Percentiles rank a stretch among this genome's conserved stretches.
Conservation (phyloP, 2,113 vertebrate genomes). For the Leptosomus discolor region DNA sequence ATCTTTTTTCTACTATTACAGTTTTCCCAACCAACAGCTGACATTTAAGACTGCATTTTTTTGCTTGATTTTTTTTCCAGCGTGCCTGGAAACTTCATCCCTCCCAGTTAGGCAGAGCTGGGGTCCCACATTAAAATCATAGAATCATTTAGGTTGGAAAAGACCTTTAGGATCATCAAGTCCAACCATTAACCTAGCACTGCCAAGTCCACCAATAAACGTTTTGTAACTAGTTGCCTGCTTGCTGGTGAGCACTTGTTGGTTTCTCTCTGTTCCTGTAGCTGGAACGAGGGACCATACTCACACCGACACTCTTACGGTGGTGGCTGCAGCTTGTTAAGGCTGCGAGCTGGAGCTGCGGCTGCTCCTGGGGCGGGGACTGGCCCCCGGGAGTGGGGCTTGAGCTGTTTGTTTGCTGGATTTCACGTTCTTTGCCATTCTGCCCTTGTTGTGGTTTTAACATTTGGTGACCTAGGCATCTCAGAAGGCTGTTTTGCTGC, state of each 20-base stretch:
- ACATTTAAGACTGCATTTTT: background rate
- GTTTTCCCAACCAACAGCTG: background rate
- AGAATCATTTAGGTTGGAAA: no score
- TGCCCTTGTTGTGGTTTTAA: background rate
- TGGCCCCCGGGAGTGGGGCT: background rate
- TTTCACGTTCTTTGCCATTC: background rate
- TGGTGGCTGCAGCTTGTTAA: background rate
- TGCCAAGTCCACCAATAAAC: no score
- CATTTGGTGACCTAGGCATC: constrained; percentile 15
- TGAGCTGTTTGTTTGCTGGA: background rate
- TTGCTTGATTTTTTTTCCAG: background rate
- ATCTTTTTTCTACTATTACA: background rate
- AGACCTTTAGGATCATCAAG: no score
- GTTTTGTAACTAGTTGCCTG: background rate
- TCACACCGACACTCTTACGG: rapidly evolving
- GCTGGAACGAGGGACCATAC: background rate
- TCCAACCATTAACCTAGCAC: no score
- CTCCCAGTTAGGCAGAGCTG: background rate
- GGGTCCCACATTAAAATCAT: background rate
- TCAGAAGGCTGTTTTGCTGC: constrained; percentile 37
- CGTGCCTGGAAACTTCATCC: background rate
- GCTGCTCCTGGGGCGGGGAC: background rate
- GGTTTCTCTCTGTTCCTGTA: background rate
- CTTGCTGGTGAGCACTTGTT: background rate
- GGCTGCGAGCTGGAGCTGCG: background rate